Conservation (phyloP, 2,113 vertebrate genomes). For the Pipra filicauda region DNA sequence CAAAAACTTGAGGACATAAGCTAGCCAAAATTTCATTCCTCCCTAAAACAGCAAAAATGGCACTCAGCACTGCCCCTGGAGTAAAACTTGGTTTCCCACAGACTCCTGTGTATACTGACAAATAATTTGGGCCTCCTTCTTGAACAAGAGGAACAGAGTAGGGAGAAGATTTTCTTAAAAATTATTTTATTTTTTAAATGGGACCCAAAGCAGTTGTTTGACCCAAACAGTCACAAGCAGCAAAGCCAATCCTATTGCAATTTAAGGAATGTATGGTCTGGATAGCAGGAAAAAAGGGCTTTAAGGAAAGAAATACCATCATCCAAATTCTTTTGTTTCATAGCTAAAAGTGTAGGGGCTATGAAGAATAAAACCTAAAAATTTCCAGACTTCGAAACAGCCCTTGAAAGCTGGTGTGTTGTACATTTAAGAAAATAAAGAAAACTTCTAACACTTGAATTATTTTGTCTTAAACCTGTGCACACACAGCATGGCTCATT, state of each 20-base stretch:
- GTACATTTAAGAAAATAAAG: not conserved
- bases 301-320: not conserved
- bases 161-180: not conserved
- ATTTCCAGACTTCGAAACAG: not conserved
- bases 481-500: not conserved
- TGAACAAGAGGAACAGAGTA: not conserved
- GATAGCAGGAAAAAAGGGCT: not conserved
- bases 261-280: not conserved
- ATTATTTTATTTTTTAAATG: not conserved
- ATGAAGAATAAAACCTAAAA: not conserved
- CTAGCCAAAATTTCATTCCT: constrained; percentile 93
- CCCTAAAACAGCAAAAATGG: constrained; percentile 72
- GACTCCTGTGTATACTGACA: not conserved
- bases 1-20: constrained; percentile 95
- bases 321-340: not conserved
- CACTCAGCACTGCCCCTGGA: not conserved
- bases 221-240: not conserved
- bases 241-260: not conserved
- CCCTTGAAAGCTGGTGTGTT: not conserved
- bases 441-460: not conserved
- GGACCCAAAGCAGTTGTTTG: not conserved
- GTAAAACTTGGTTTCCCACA: not conserved
- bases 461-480: not conserved
- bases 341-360: not conserved
- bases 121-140: not conserved